These are phyloP conservation scores for Natrix natrix DNA, from an alignment of 2,797 vertebrate species.

Conservation along the genomic window DNA sequence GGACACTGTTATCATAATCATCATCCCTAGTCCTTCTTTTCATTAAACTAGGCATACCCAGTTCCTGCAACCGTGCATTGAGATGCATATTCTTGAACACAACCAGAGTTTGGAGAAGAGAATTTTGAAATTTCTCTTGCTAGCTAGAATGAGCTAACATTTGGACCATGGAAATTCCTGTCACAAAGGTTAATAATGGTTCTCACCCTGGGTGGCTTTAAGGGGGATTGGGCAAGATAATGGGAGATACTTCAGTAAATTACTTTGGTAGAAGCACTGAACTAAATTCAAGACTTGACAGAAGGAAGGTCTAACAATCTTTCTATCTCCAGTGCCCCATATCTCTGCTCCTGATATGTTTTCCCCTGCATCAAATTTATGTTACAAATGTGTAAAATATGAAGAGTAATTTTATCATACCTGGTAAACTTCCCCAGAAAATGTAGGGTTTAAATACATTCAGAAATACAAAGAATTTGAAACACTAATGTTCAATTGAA, in stretches of 20 bases:
- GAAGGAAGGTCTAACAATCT: neutral
- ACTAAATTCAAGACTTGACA: neutral
- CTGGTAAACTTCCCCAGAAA: neutral
- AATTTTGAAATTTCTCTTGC: neutral
- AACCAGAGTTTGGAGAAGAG: neutral
- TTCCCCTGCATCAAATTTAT: neutral
- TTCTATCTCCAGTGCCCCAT: neutral
- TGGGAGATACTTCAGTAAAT: neutral
- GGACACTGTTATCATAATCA: too few species aligned
- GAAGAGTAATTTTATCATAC: neutral
- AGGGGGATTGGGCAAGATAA: too few species aligned
- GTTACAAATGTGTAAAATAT: neutral
- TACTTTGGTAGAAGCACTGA: neutral
- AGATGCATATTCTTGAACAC: neutral
- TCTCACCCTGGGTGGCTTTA: neutral
- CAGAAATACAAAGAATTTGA: neutral
- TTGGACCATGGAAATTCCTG: neutral
- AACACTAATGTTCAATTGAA: neutral
- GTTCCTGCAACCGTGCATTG: neutral
- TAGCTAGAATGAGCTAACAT: neutral
- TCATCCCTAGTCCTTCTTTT: too few species aligned
- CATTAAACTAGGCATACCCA: too few species aligned
- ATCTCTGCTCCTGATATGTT: neutral
- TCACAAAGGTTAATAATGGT: too few species aligned
- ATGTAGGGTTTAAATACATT: neutral